Percentiles rank a stretch among this genome's conserved stretches.
Evolutionary conservation across 2,113 vertebrate genomes (phyloP).

Genomic region (Stegastes partitus): DNA sequence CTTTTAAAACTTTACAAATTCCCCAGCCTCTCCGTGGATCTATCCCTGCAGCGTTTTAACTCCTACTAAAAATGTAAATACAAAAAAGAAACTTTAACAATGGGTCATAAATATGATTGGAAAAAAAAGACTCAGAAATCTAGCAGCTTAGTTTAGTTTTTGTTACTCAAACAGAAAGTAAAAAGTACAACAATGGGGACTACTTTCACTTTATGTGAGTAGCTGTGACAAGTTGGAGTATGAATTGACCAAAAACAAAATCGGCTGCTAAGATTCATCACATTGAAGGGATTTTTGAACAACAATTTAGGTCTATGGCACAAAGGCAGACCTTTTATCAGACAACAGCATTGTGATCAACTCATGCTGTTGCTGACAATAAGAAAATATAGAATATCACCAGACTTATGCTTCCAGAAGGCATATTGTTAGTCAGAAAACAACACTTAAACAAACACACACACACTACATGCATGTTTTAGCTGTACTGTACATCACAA

Average conservation of each 20-base stretch:
- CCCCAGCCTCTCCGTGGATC: too few relatives aligned
- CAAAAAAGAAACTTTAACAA: background rate
- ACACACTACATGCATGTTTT: too few relatives aligned
- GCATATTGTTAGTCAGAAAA: background rate
- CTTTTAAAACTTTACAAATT: background rate
- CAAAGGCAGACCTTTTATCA: background rate
- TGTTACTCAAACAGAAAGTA: background rate
- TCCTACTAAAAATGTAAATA: background rate
- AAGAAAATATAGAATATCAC: background rate
- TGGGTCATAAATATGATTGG: background rate
- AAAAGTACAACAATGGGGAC: background rate
- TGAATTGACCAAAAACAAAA: slow-evolving; percentile 1
- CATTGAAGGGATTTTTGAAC: background rate
- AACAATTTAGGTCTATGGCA: slow-evolving; percentile 10
- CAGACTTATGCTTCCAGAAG: background rate
- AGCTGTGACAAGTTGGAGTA: background rate
- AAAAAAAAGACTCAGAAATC: background rate
- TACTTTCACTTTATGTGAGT: background rate
- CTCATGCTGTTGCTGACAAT: background rate
- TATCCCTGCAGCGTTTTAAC: too few relatives aligned
- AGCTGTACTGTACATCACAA: background rate
- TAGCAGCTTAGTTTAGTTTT: background rate
- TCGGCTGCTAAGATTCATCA: background rate
- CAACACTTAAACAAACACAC: too few relatives aligned
- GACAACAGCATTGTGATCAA: background rate